Base-by-base conservation (phyloP, 2,888 invertebrate genomes). In the Drosophila cognata region DNA sequence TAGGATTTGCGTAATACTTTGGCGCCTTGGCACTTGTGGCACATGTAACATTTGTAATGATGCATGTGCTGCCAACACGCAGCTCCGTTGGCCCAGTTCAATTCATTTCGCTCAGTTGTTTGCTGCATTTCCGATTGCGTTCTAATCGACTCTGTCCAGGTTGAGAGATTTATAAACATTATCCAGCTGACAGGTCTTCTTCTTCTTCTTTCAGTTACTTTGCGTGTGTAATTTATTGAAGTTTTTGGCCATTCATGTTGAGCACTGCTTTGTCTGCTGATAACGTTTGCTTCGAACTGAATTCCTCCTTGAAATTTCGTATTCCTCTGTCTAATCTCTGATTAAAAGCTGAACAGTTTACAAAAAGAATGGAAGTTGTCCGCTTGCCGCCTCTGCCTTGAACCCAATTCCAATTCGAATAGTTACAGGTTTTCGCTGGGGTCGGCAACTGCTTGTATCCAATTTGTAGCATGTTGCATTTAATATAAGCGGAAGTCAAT, bases 41-140 rank as follows among this genome's bases (percentile, higher is more conserved):
- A 68, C 70, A 80, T 81, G 88, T 69, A 83, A 80, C 84, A 87
- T 76, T 84, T 74, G 80, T 82, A 85, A 85, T 85, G 85, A 85
- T 87, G 87, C 85, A 85, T 85, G 80, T 77, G 64, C 74, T 58
- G 61, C 72, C 61, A 82, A 73, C 82, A 85, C 87, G 71, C 71
- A 79, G 60, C 51, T 11, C 28, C 21, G 25, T 59, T 74, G 66
- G 25, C 71, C 79, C 71, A 78, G 61, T 78, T 80, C 72, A 51
- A 43, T 67, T 72, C 71, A 51, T 36, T 67, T 72, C 71, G 76
- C 67, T 25, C 58, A 62, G 67, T 64, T 73, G 43, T 29, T 43
- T 29, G 25, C 41, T 41, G 29, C 46, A 50, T 57, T 78, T 78
- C 78, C 76, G 74, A 48, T 43, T 77, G 16, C 13, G 2, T 8